These are phyloP conservation scores for Megaceryle alcyon DNA, from an alignment of 2,797 vertebrate species.

Conservation along the genomic window DNA sequence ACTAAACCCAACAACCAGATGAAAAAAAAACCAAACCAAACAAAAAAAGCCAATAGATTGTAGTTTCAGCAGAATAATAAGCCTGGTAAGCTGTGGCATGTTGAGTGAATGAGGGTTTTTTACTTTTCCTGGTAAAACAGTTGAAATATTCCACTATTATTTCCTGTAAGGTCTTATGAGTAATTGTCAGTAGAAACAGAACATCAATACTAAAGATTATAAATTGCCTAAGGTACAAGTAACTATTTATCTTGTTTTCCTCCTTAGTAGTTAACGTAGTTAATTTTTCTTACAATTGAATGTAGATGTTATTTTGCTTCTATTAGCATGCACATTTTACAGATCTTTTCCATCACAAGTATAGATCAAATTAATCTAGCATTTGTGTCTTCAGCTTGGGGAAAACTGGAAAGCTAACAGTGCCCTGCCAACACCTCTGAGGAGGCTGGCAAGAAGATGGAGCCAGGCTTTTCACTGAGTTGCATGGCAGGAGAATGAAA, in stretches of 20 bases:
- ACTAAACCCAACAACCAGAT: too few species aligned
- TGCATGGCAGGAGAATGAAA: background rate
- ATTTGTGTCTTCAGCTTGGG: background rate
- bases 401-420: background rate
- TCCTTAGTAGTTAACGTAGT: background rate
- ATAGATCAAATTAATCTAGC: background rate
- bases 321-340: background rate
- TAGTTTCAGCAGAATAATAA: background rate
- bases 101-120: background rate
- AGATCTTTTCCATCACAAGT: background rate
- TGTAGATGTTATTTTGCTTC: background rate
- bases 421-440: background rate
- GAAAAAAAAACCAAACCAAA: background rate
- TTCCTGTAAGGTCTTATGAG: background rate
- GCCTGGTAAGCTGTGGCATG: background rate
- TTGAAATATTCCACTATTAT: background rate
- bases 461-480: background rate
- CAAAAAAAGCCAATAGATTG: background rate
- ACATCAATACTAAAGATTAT: background rate
- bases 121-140: background rate
- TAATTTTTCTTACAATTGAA: background rate
- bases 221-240: background rate
- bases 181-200: background rate
- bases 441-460: background rate
- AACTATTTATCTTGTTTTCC: background rate